These are phyloP conservation scores for Paralichthys olivaceus DNA, from an alignment of 2,113 vertebrate genomes.

Conservation along the genomic window DNA sequence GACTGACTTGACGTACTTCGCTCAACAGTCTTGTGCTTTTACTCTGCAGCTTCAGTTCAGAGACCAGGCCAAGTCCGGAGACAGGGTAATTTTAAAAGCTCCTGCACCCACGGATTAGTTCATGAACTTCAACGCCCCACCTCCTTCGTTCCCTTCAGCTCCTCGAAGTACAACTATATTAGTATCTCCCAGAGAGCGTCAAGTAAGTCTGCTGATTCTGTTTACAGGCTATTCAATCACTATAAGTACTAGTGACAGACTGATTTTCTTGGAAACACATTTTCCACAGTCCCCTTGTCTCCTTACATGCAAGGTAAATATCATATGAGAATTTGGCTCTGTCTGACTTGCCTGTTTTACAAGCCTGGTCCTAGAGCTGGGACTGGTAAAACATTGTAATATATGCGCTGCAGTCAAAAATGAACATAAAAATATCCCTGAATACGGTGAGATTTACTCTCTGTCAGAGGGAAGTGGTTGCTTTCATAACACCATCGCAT, in stretches of 20 bases:
- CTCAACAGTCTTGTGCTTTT: constrained; percentile 79
- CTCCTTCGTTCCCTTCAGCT: constrained; percentile 49
- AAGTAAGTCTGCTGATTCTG: constrained; percentile 66
- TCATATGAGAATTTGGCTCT: constrained; percentile 71
- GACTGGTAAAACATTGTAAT: constrained; percentile 60
- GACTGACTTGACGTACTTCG: constrained; percentile 77
- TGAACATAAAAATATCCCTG: constrained; percentile 61
- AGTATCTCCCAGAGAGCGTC: constrained; percentile 67
- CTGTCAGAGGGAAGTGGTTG: constrained; percentile 58
- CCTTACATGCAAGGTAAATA: constrained; percentile 66
- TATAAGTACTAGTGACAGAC: constrained; percentile 67
- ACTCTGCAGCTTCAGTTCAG: constrained; percentile 64
- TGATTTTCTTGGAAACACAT: constrained; percentile 71
- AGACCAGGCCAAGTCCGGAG: constrained; percentile 40
- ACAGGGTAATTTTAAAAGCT: constrained; percentile 63
- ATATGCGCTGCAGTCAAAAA: constrained; percentile 62
- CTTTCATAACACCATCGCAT: constrained; percentile 49
- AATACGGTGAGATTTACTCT: constrained; percentile 63
- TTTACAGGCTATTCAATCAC: constrained; percentile 77
- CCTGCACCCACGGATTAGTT: constrained; percentile 52
- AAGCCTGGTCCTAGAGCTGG: constrained; percentile 53
- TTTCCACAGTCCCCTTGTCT: constrained; percentile 54
- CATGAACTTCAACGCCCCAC: constrained; percentile 61
- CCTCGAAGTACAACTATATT: constrained; percentile 62
- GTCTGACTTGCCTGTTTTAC: constrained; percentile 56